Conservation (phyloP, 2,797 vertebrate species). For the Iguana delicatissima region DNA sequence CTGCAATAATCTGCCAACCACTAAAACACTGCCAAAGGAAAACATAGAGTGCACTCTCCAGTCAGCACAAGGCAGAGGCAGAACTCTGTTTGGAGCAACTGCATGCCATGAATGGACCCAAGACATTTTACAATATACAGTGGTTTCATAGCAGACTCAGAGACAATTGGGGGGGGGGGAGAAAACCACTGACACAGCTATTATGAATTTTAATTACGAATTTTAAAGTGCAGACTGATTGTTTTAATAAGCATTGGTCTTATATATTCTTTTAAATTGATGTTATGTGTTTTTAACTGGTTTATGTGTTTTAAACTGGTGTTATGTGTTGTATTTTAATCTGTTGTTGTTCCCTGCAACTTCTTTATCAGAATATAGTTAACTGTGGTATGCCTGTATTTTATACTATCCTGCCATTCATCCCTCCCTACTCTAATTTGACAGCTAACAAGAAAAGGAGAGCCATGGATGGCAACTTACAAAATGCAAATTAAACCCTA, state of each 20-base stretch:
- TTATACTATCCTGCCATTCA: neutral
- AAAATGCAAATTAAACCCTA: neutral
- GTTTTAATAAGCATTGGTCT: no score
- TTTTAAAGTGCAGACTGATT: no score
- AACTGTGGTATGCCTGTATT: neutral
- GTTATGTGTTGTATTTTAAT: no score
- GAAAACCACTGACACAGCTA: neutral
- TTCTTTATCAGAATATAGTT: no score
- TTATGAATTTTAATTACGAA: no score
- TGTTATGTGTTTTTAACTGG: no score
- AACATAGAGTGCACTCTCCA: no score
- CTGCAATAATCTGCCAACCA: neutral
- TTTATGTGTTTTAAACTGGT: no score
- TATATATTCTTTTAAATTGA: no score
- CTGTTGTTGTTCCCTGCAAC: no score
- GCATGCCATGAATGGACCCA: neutral
- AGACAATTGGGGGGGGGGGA: neutral
- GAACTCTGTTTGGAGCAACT: neutral
- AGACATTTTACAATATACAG: neutral
- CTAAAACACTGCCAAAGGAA: neutral
- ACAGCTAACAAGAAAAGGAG: constrained; percentile 10
- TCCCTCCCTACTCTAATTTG: neutral
- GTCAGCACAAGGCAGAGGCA: no score
- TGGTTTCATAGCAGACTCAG: neutral
- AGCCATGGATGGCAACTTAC: neutral